phyloP scores from a whole-genome alignment of 2,888 invertebrate species.

The Aphodius sticticus region DNA sequence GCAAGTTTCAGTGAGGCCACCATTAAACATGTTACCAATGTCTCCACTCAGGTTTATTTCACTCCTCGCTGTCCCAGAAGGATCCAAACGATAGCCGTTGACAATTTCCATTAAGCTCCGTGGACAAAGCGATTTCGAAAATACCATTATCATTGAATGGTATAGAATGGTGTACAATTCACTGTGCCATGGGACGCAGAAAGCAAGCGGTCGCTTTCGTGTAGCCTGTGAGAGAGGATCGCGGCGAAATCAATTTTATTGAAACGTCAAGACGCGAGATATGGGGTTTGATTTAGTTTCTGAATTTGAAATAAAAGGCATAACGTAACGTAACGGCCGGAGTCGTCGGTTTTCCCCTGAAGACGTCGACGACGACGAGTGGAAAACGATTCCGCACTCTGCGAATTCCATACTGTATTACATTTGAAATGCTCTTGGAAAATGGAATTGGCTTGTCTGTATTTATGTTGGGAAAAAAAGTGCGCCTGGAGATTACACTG shows the following conservation, averaged over 20 bases:
- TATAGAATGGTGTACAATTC: constrained; percentile 13
- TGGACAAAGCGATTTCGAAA: constrained; percentile 7
- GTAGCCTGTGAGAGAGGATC: not conserved
- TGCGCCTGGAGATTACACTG: not conserved
- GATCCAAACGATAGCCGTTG: not conserved
- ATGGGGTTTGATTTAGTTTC: constrained; percentile 26
- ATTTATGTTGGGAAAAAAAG: not conserved
- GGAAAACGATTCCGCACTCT: constrained; percentile 1
- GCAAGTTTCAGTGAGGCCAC: constrained; percentile 29
- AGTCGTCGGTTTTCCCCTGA: not conserved
- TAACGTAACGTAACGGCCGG: not conserved
- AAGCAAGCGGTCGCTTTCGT: not conserved
- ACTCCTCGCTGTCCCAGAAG: not conserved
- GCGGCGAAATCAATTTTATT: constrained; percentile 26
- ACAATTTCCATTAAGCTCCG: constrained; percentile 8
- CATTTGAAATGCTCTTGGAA: not conserved
- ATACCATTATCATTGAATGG: constrained; percentile 12
- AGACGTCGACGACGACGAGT: not conserved
- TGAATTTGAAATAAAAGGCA: constrained; percentile 24
- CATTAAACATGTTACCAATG: too few relatives aligned
- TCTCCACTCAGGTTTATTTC: too few relatives aligned
- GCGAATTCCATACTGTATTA: not conserved
- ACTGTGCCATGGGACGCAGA: not conserved
- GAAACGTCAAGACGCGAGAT: constrained; percentile 26
- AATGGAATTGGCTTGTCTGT: constrained; percentile 4